These are phyloP conservation scores for Idaea biselata DNA, from an alignment of 2,888 invertebrate species.

Conservation along the genomic window DNA sequence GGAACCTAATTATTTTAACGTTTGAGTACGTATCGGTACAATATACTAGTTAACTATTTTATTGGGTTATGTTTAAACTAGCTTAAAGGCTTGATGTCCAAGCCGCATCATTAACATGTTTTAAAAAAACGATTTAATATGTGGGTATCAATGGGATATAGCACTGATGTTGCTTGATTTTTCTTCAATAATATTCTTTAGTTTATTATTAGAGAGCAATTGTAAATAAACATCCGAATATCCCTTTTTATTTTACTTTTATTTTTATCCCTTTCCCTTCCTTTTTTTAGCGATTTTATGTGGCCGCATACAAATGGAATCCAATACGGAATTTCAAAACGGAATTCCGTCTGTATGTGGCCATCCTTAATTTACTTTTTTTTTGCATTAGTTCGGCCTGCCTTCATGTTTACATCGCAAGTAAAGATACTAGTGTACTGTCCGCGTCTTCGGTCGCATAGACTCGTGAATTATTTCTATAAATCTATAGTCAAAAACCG, in stretches of 20 bases:
- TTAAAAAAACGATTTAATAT: constrained; percentile 56
- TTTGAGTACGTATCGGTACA: constrained; percentile 14
- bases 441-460: neutral
- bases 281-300: constrained; percentile 23
- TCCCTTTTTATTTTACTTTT: constrained; percentile 78
- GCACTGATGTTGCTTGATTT: constrained; percentile 69
- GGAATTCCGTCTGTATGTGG: neutral
- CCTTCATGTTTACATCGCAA: constrained; percentile 45
- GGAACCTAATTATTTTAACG: constrained; percentile 38
- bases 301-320: constrained; percentile 4
- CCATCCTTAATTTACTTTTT: constrained; percentile 13
- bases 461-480: constrained; percentile 22
- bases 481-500: constrained; percentile 61
- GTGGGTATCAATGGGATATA: constrained; percentile 69
- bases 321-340: too few species aligned
- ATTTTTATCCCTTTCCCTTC: constrained; percentile 49
- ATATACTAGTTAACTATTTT: constrained; percentile 37
- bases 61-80: constrained; percentile 72
- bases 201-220: constrained; percentile 73
- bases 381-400: constrained; percentile 41
- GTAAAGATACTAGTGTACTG: constrained; percentile 27
- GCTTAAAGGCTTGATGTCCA: constrained; percentile 59
- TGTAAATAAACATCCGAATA: constrained; percentile 80
- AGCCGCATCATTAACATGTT: constrained; percentile 69
- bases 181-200: constrained; percentile 73